Evolutionary conservation across 1,140 invertebrate genomes (phyloP), one percentile per base, ranked within the genome.

Genomic region (Drosophila quadrilineata): DNA sequence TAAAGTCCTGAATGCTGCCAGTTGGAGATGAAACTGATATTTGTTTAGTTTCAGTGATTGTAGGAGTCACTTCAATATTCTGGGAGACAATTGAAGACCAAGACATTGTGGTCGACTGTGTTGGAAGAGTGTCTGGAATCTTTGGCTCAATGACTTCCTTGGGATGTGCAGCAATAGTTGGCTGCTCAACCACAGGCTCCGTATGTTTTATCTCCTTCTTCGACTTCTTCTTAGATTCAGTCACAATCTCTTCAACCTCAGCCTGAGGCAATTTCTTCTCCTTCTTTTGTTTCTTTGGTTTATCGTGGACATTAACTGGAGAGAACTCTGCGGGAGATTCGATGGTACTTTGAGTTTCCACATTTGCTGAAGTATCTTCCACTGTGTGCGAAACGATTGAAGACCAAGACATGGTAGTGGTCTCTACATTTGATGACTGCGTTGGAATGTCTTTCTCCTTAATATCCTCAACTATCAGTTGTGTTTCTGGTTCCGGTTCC

Each of bases 381-480:
- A n/a, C n/a, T 2, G 26, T 41, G 5, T 64, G 50, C 16, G 28
- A 22, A 5, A 64, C 52, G 26, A 64, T 57, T 10, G 26, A 48
- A 3, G 43, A 48, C 43, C 26, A 48, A n/a, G n/a, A n/a, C n/a
- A n/a, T n/a, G n/a, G n/a, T n/a, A n/a, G n/a, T n/a, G n/a, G n/a
- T n/a, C n/a, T n/a, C n/a, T n/a, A n/a, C n/a, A n/a, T n/a, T n/a
- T n/a, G n/a, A n/a, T 0, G 43, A 48, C 19, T 10, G 43, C 9
- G 16, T 4, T 12, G 24, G 12, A 31, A 28, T 12, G n/a, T 40
- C n/a, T n/a, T 12, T 40, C 12, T 24, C 29, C 2, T 26, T 3
- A 22, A 35, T 4, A 22, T 35, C 17, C 6, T 8, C 14, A 16
- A 9, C 14, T 9, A 10, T 19, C 8, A 2, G 1, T 2, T 49